These are phyloP conservation scores for Tragelaphus oryx DNA, from an alignment of 2,797 vertebrate species.

Conservation along the genomic window DNA sequence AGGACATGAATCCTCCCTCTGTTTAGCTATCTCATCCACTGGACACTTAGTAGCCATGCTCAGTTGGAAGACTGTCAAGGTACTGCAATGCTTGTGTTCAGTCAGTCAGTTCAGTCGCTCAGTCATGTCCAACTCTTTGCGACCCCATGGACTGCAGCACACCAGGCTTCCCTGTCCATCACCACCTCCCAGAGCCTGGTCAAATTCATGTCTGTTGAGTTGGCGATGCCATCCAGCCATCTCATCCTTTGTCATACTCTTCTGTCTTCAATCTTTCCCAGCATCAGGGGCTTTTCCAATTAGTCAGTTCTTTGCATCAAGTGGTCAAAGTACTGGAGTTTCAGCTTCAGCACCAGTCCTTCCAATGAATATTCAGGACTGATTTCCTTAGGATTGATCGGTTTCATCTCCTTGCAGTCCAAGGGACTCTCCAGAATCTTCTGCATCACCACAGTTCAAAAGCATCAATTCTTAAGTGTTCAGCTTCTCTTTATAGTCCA, in stretches of 20 bases:
- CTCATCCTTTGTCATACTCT: background rate
- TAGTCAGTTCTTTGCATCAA: no score
- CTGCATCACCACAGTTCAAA: background rate
- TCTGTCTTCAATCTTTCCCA: no score
- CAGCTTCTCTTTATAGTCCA: background rate
- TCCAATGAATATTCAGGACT: no score
- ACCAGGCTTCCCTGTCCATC: background rate
- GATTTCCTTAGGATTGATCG: no score
- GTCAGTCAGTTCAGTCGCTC: background rate
- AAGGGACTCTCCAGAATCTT: no score
- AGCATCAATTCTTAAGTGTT: rapidly evolving
- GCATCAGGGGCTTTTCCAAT: no score
- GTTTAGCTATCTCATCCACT: background rate
- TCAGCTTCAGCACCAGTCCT: no score
- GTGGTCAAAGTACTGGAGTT: no score
- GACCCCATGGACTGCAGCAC: background rate
- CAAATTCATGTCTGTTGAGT: background rate
- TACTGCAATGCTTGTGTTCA: background rate
- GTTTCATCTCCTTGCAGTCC: no score
- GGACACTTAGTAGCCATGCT: background rate
- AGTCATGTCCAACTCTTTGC: background rate
- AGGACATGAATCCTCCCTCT: background rate
- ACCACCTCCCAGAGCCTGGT: background rate
- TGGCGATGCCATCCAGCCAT: background rate
- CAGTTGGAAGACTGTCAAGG: background rate